phyloP scores from a whole-genome alignment of 2,797 vertebrate species.

The Alosa sapidissima region DNA sequence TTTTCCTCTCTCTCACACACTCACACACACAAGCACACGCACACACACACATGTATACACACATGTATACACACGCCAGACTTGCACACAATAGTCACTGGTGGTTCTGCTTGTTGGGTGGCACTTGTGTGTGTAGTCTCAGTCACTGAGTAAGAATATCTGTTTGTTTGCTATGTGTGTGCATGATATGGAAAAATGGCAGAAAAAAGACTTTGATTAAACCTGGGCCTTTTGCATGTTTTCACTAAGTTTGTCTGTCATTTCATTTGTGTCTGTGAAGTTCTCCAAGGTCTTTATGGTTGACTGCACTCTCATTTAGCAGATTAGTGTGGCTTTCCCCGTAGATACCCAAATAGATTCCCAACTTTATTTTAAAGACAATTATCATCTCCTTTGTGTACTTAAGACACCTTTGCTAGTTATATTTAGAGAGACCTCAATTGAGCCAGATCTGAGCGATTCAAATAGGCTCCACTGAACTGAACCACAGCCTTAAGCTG shows the following conservation, averaged over 20 bases:
- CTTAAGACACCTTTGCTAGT: neutral
- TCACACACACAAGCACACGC: neutral
- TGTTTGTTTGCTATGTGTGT: slow-evolving; percentile 3
- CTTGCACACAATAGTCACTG: neutral
- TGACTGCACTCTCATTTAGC: neutral
- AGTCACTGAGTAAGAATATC: neutral
- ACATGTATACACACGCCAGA: neutral
- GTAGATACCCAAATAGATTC: neutral
- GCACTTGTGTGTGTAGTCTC: neutral
- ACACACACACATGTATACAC: neutral
- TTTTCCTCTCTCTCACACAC: neutral
- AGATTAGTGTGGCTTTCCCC: neutral
- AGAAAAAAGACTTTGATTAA: neutral
- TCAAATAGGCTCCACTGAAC: slow-evolving; percentile 3
- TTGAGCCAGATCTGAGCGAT: neutral
- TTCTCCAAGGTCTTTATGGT: neutral
- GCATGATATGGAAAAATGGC: neutral
- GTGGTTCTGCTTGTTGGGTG: neutral
- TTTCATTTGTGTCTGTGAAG: neutral
- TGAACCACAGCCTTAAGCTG: neutral
- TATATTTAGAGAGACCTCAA: neutral
- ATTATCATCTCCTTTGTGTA: neutral
- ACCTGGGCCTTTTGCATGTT: neutral
- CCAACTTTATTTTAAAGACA: neutral
- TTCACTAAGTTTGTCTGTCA: neutral